These are phyloP conservation scores for Semnornis frantzii DNA, from an alignment of 2,113 vertebrate genomes.

Conservation along the genomic window DNA sequence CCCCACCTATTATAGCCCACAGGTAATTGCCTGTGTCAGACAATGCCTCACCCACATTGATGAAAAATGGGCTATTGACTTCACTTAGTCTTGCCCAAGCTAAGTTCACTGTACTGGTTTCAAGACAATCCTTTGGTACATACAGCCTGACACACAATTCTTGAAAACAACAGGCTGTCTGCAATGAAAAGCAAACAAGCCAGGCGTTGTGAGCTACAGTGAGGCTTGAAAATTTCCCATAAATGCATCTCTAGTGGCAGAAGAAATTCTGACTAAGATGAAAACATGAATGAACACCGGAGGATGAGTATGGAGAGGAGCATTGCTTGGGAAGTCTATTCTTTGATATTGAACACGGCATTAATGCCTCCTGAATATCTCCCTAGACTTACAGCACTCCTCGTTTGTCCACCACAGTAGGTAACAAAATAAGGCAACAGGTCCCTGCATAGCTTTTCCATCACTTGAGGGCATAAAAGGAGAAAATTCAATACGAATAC, in stretches of 20 bases:
- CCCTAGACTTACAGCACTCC: background rate
- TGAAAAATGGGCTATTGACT: background rate
- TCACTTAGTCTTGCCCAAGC: background rate
- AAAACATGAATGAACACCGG: background rate
- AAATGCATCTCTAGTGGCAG: background rate
- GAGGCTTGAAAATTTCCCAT: background rate
- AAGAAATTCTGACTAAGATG: background rate
- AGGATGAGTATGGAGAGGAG: background rate
- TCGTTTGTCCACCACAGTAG: background rate
- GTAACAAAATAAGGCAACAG: background rate
- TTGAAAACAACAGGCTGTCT: background rate
- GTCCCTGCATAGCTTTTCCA: background rate
- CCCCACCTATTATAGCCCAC: background rate
- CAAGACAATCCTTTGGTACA: background rate
- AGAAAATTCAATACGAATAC: background rate
- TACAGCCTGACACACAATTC: background rate
- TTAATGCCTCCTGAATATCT: background rate
- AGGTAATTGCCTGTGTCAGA: background rate
- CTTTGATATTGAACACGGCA: background rate
- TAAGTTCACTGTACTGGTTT: background rate
- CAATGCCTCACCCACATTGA: background rate
- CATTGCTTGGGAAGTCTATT: background rate
- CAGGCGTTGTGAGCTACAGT: background rate
- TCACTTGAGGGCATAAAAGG: background rate
- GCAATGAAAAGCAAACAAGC: background rate